Evolutionary conservation across 2,797 vertebrate genomes (phyloP).

Genomic region (Sebastes steindachneri): DNA sequence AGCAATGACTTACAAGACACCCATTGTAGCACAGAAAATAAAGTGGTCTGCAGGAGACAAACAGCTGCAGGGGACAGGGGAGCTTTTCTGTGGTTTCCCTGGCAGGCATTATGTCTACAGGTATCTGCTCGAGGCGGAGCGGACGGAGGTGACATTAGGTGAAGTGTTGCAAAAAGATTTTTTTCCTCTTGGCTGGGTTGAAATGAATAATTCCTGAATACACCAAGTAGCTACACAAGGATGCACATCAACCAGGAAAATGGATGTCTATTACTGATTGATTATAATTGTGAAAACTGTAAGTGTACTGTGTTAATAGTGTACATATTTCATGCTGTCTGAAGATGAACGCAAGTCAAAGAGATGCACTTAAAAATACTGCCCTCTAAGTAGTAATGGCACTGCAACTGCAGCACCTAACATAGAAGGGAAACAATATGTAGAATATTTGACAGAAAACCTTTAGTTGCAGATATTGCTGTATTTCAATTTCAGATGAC

Average conservation of each 20-base stretch:
- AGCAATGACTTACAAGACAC: slow-evolving; percentile 49
- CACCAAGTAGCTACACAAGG: not conserved
- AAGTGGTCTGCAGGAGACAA: slow-evolving; percentile 34
- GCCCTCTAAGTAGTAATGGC: not conserved
- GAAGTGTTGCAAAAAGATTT: not conserved
- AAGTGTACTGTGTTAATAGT: not conserved
- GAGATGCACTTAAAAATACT: not conserved
- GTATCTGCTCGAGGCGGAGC: slow-evolving; percentile 1
- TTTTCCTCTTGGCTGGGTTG: not conserved
- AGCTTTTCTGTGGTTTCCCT: slow-evolving; percentile 8
- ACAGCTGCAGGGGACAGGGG: slow-evolving; percentile 9
- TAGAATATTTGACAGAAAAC: not conserved
- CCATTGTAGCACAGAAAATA: slow-evolving; percentile 42
- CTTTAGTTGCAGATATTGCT: not conserved
- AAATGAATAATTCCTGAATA: not conserved
- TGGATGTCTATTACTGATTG: not conserved
- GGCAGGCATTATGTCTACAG: slow-evolving; percentile 18
- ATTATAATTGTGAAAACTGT: not conserved
- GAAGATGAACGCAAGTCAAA: not conserved
- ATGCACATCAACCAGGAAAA: not conserved
- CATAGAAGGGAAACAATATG: not conserved
- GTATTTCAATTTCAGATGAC: not conserved
- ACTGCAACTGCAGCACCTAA: not conserved
- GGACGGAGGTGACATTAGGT: slow-evolving; percentile 13
- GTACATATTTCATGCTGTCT: not conserved